A percentile compares a stretch with the other conserved stretches of the same genome.
Conservation (phyloP, 2,888 invertebrate species). For the Drosophila suboccidentalis region DNA sequence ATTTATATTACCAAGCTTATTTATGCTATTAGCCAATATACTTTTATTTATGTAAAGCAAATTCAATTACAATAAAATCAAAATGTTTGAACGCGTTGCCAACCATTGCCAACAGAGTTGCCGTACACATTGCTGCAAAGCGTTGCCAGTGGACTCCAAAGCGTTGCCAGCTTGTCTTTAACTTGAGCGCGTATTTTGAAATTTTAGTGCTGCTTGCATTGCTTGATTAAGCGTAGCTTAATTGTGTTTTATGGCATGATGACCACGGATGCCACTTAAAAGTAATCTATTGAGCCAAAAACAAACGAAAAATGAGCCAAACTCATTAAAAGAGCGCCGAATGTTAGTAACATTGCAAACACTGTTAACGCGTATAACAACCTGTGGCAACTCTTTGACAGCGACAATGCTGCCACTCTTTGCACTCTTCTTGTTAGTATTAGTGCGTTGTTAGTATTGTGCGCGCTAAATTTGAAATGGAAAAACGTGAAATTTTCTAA, state of each 20-base stretch:
- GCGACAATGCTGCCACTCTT: no score
- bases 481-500: no score
- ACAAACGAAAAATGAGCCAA: no score
- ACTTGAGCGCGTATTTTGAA: neutral
- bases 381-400: no score
- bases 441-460: no score
- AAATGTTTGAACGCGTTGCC: neutral
- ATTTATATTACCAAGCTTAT: neutral
- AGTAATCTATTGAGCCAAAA: no score
- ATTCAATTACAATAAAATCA: neutral
- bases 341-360: no score
- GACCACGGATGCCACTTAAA: no score
- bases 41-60: neutral
- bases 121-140: neutral
- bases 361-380: no score
- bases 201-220: neutral
- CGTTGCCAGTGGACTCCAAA: neutral
- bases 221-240: conserved; percentile 19
- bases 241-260: conserved; percentile 53
- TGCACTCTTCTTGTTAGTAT: no score
- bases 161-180: conserved; percentile 14
- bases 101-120: conserved; percentile 1
- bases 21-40: neutral
- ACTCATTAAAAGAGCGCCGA: no score
- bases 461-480: no score